Base-by-base conservation (phyloP, 2,888 invertebrate species). In the Drosophila yooni region DNA sequence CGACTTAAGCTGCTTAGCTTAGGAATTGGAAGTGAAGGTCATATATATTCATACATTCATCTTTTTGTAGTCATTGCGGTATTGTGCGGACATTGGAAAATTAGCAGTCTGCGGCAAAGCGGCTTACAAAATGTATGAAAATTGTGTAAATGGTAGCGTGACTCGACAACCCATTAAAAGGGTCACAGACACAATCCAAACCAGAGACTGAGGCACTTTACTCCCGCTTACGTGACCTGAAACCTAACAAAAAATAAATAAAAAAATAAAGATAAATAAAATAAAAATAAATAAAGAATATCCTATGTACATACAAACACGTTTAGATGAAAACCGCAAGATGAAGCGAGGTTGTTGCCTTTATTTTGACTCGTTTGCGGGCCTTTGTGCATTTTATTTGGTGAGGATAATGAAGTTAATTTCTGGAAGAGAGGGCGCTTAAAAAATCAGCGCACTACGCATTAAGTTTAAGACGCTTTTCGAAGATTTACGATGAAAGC, bases 161-260 rank as follows among this genome's bases (percentile, higher is more conserved):
- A 84, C 71, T 70, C 71, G 65, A 27, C 75, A 70, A 62, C 69
- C 89, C 89, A 87, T 87, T 84, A 87, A 89, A 87, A 89, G 84
- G 88, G 89, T 84, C 80, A 69, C 85, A 84, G 74, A 73, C 79
- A 67, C 69, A 70, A 59, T 61, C 54, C 58, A 51, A 56, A 27
- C 57, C 50, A 38, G 63, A 70, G 69, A 43, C 73, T 21, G 48
- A 48, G 69, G 56, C 84, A 81, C 76, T 89, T 89, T 76, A 66
- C 67, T 65, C 61, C 53, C 36, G 33, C 31, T 54, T 82, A 84
- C 89, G 89, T 89, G 89, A 85, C 85, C 71, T 76, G 88, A 85
- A 84, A 81, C 59, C 68, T n/a, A 61, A 81, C 63, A 70, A 72
- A 63, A 27, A n/a, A 43, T 27, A 59, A 52, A 46, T 31, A 15